phyloP scores from a whole-genome alignment of 2,797 vertebrate species.

The Sarcoramphus papa region DNA sequence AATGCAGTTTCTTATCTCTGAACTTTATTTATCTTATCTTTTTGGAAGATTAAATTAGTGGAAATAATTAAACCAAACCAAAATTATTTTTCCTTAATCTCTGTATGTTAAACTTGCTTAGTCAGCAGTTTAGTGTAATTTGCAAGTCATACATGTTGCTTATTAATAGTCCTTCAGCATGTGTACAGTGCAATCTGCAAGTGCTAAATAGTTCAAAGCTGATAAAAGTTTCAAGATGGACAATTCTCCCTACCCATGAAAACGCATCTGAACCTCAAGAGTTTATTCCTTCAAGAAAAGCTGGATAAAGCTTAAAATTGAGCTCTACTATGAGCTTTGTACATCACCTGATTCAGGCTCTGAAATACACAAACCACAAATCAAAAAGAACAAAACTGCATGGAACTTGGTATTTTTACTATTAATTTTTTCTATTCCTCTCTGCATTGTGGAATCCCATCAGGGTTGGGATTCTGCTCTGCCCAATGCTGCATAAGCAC shows the following conservation, averaged over 20 bases:
- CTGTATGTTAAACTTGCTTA: neutral
- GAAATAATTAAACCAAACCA: slow-evolving; percentile 1
- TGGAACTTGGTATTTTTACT: neutral
- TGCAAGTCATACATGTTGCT: neutral
- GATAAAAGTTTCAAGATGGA: neutral
- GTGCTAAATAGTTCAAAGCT: neutral
- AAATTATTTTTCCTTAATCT: neutral
- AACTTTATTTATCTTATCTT: neutral
- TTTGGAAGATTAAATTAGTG: neutral
- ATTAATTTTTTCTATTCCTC: neutral
- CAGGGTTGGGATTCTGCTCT: neutral
- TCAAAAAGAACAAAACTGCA: neutral
- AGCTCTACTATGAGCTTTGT: neutral
- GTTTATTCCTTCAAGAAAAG: neutral
- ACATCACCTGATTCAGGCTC: neutral
- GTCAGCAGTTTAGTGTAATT: neutral
- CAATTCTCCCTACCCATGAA: neutral
- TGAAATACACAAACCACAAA: neutral
- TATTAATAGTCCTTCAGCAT: neutral
- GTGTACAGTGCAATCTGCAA: neutral
- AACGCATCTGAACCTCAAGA: neutral
- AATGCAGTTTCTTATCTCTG: neutral
- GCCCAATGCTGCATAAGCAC: neutral
- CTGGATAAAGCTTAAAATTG: neutral
- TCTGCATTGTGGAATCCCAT: neutral